phyloP scores from a whole-genome alignment of 2,797 vertebrate genomes.

The Siniperca undulata region DNA sequence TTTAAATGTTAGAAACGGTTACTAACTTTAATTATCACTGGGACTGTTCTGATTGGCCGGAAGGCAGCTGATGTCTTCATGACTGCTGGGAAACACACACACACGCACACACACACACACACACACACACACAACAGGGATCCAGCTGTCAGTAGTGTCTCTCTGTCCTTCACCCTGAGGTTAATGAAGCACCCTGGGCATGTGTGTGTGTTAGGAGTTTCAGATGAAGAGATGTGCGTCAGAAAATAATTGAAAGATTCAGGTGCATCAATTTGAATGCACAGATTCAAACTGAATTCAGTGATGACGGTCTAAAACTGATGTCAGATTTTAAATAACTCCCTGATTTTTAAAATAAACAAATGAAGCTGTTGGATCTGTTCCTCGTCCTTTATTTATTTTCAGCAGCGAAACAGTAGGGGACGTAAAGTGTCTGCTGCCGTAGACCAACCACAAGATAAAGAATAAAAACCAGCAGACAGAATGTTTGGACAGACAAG shows the following conservation, averaged over 20 bases:
- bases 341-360: too few relatives aligned
- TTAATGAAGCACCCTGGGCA: slow-evolving; percentile 21
- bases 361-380: background rate
- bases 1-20: background rate
- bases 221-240: background rate
- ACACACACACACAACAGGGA: slow-evolving; percentile 20
- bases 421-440: slow-evolving; percentile 6
- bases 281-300: background rate
- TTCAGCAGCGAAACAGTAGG: background rate
- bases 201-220: background rate
- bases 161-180: slow-evolving; percentile 49
- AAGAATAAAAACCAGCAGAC: background rate
- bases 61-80: background rate
- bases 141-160: slow-evolving; percentile 19
- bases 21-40: background rate
- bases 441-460: too few relatives aligned
- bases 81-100: background rate
- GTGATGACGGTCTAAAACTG: background rate
- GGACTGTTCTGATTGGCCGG: background rate
- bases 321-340: too few relatives aligned
- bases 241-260: background rate
- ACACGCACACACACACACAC: slow-evolving; percentile 12
- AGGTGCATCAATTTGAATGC: background rate
- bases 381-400: background rate
- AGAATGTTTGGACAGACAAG: background rate